Conservation (phyloP, 2,888 invertebrate species). For the Hetaerina titia region DNA sequence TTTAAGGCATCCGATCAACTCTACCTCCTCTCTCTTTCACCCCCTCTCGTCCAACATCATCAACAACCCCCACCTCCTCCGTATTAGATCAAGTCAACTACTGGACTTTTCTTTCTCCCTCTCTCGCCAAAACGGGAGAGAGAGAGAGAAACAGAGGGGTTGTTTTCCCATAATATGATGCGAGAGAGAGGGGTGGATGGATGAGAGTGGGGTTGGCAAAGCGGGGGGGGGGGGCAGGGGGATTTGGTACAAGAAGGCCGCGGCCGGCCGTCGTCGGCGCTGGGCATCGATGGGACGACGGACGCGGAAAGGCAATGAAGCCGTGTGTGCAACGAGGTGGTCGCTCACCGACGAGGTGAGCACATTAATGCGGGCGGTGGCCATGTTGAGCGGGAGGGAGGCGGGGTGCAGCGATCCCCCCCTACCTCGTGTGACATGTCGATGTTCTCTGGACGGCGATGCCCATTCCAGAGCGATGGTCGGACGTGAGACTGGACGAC, state of each 20-base stretch:
- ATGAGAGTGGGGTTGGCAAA: not conserved
- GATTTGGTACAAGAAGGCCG: no score
- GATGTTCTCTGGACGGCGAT: not conserved
- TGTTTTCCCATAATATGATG: not conserved
- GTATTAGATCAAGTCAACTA: no score
- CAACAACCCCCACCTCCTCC: no score
- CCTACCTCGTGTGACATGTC: not conserved
- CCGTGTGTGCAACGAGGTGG: not conserved
- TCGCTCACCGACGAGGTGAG: not conserved
- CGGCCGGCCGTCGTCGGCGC: not conserved
- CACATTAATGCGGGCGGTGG: slow-evolving; percentile 18
- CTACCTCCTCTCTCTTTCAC: not conserved
- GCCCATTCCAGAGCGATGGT: not conserved
- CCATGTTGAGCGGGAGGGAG: not conserved
- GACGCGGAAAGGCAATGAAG: not conserved
- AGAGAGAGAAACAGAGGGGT: not conserved
- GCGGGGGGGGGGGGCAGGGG: not conserved
- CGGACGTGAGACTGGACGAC: no score
- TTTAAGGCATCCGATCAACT: not conserved
- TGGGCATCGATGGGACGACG: not conserved
- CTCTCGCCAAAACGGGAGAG: not conserved
- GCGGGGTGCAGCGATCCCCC: not conserved
- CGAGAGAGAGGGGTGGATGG: not conserved
- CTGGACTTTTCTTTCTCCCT: no score
- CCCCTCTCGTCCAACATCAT: no score